Base-by-base conservation (phyloP, 2,113 vertebrate genomes). In the Archilochus colubris region DNA sequence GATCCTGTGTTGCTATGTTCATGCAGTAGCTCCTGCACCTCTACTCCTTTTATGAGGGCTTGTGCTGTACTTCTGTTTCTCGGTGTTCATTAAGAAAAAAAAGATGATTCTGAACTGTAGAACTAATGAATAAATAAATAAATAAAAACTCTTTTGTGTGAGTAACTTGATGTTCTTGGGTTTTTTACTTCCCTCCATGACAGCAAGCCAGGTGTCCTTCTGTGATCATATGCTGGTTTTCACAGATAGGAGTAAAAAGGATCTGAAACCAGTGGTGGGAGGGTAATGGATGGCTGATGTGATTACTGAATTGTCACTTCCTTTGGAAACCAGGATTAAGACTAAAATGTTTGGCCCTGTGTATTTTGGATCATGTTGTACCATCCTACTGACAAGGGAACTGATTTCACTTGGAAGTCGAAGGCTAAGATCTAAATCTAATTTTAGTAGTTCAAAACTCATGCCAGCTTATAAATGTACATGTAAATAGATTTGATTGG, bases 1-100 rank as follows among this genome's bases (percentile, higher is more conserved):
- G 93, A 96, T 93, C 86, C 78, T 84, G 73, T 85, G 94, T 93
- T 89, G 93, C 74, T 97, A 58, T 24, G 67, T 78, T 94, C 77
- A 93, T 93, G 88, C 12, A 33, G 94, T 91, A 96, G 89, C 74
- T 94, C 46, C 28, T 95, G 69, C 78, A 73, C 88, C 53, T 76
- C 87, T 91, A 30, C 53, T 93, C 50, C n/a, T 19, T 70, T 95
- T 85, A 91, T 69, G 93, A 95, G 55, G 51, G 50, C 44, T 91
- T 61, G 27, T 74, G 43, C 59, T 79, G 14, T 70, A 78, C 46
- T 73, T 61, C 23, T 53, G 24, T 25, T 53, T 53, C 25, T 77
- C 64, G 48, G 36, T 66, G 63, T 30, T 91, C 64, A 59, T 95
- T 95, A 91, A 87, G 82, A 75, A 95, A 95, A 38, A 38, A 94